phyloP scores from a whole-genome alignment of 2,113 vertebrate species.

The Paradoxurus hermaphroditus region DNA sequence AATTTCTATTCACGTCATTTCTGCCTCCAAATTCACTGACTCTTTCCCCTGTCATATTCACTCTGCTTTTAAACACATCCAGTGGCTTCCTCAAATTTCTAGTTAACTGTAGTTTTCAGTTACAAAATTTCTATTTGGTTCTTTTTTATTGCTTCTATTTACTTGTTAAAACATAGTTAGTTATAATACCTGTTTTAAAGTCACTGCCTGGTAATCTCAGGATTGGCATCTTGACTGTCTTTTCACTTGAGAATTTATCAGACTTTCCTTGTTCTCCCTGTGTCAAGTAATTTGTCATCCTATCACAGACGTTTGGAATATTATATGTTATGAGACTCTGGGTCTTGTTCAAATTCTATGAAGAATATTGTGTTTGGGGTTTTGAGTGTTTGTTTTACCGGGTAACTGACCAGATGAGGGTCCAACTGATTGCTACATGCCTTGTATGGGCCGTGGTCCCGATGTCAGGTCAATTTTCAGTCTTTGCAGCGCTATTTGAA shows the following conservation, averaged over 20 bases:
- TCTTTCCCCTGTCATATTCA: background rate
- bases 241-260: constrained; percentile 27
- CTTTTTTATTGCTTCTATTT: constrained; percentile 5
- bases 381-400: background rate
- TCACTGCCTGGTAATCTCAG: constrained; percentile 9
- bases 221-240: background rate
- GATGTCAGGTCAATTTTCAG: background rate
- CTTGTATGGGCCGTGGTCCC: background rate
- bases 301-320: background rate
- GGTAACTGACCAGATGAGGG: background rate
- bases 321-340: background rate
- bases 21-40: background rate
- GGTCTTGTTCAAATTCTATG: background rate
- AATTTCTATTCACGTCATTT: background rate
- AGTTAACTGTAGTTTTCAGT: background rate
- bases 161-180: background rate
- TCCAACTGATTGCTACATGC: background rate
- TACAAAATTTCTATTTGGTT: constrained; percentile 29
- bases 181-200: constrained; percentile 37
- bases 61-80: background rate
- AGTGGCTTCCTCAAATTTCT: background rate
- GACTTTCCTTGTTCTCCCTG: constrained; percentile 21
- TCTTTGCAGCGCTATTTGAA: background rate
- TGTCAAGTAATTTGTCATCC: constrained; percentile 40
- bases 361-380: background rate